Evolutionary conservation across 2,797 vertebrate genomes (phyloP).

Genomic region (Linurgus olivaceus): DNA sequence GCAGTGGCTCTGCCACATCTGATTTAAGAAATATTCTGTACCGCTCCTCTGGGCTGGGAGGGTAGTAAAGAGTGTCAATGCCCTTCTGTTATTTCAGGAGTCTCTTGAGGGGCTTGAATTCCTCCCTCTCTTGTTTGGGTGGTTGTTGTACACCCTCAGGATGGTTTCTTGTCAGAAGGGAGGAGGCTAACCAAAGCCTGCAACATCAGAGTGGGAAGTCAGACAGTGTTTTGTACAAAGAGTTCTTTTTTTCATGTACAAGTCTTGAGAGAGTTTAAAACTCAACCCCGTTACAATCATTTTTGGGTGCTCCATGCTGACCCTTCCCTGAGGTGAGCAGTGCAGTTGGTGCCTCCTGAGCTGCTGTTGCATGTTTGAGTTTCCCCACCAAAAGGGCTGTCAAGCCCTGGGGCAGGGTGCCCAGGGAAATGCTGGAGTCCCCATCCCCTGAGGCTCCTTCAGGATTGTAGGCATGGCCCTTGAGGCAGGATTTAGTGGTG

Average conservation of each 20-base stretch:
- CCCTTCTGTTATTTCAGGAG: background rate
- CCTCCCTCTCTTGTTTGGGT: background rate
- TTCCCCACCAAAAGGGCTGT: background rate
- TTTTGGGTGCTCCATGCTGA: background rate
- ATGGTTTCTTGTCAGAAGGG: background rate
- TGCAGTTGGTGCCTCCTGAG: background rate
- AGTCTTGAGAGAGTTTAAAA: background rate
- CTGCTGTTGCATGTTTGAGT: background rate
- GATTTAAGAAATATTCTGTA: background rate
- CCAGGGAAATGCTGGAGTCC: background rate
- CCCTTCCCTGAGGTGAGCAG: background rate
- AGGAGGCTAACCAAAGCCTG: background rate
- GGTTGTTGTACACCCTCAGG: background rate
- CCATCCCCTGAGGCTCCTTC: background rate
- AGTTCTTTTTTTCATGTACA: background rate
- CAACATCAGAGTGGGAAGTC: background rate
- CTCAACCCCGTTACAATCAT: background rate
- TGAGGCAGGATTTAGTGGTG: background rate
- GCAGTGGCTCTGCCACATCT: background rate
- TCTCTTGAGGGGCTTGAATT: background rate
- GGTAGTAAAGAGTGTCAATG: background rate
- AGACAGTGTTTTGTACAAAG: background rate
- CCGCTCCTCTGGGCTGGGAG: background rate
- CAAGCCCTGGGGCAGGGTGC: background rate
- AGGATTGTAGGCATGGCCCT: background rate